phyloP scores from a whole-genome alignment of 35 echinoderm and acorn worm species.

The Apostichopus parvimensis region DNA sequence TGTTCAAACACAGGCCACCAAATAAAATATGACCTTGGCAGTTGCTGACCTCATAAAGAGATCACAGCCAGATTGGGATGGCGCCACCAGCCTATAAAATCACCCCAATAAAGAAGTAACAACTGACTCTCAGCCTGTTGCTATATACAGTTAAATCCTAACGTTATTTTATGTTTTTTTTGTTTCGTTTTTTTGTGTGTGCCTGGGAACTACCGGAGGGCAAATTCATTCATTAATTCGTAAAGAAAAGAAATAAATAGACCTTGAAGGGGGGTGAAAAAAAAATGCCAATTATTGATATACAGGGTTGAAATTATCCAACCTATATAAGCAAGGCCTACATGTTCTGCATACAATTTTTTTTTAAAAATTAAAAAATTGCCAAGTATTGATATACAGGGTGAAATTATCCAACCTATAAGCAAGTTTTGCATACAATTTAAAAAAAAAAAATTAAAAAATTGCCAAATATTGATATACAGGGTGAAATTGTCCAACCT shows the following conservation, averaged over 20 bases:
- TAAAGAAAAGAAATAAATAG: not conserved
- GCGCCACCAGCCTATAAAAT: slow-evolving; percentile 32
- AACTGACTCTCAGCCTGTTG: slow-evolving; percentile 9
- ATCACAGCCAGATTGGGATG: slow-evolving; percentile 5
- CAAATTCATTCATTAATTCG: slow-evolving; percentile 18
- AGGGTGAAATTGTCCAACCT: no score
- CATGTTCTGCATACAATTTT: no score
- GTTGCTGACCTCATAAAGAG: slow-evolving; percentile 35
- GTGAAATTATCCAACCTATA: no score
- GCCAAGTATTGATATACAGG: not conserved
- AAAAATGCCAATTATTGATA: not conserved
- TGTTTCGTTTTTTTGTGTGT: not conserved
- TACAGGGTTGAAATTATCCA: no score
- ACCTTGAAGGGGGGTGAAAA: not conserved
- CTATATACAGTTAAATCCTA: not conserved
- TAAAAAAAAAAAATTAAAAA: no score
- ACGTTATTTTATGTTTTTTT: not conserved
- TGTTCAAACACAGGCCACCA: slow-evolving; percentile 31
- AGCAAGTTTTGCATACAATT: no score
- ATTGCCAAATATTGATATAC: not conserved
- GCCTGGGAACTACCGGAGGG: not conserved
- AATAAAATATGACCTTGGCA: slow-evolving; percentile 50
- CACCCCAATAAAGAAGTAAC: not conserved
- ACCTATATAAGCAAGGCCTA: no score
- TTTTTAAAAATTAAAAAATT: no score